These are phyloP conservation scores for Rhyacophila evoluta DNA, from an alignment of 2,888 invertebrate species.

Conservation along the genomic window DNA sequence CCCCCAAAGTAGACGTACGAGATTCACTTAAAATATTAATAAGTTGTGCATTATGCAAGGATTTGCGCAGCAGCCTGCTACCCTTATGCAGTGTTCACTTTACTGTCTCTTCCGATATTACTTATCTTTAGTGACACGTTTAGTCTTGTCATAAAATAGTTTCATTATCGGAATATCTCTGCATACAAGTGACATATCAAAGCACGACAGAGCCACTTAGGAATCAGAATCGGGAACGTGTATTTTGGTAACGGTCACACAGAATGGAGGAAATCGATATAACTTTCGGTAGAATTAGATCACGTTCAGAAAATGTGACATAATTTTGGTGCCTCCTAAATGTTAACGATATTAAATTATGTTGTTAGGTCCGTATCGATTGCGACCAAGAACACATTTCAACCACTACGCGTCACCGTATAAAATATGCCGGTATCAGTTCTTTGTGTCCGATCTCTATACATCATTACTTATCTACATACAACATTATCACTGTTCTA, in stretches of 20 bases:
- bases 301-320: conserved; percentile 19
- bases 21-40: conserved; percentile 50
- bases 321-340: neutral
- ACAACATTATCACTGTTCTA: too few species aligned
- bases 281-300: neutral
- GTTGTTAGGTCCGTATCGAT: neutral
- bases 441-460: too few species aligned
- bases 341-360: conserved; percentile 24
- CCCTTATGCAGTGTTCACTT: conserved; percentile 26
- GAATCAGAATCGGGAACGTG: neutral
- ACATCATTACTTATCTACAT: too few species aligned
- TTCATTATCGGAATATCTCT: conserved; percentile 31
- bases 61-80: conserved; percentile 5
- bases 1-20: conserved; percentile 33
- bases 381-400: neutral
- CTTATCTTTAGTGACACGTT: conserved; percentile 43
- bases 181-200: conserved; percentile 22
- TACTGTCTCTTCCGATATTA: conserved; percentile 28
- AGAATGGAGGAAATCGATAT: neutral
- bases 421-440: too few species aligned
- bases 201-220: neutral
- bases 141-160: conserved; percentile 35
- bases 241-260: conserved; percentile 18
- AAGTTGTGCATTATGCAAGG: conserved; percentile 44
- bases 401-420: neutral